Conservation (phyloP, 2,797 vertebrate species). For the Pangasius larnaudii region DNA sequence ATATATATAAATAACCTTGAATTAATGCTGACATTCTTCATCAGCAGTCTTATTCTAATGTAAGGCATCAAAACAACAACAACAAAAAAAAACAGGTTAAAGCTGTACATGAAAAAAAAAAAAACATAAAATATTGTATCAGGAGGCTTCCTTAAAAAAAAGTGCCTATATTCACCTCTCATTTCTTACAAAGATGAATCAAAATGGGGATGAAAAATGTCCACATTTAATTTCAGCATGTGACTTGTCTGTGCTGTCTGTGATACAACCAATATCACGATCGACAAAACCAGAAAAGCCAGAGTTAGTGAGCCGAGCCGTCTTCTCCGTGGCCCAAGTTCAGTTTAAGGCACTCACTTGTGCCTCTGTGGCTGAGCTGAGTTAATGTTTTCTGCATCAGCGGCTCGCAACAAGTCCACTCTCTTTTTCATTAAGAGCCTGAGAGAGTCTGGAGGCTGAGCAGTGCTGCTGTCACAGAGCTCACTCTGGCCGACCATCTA, state of each 20-base stretch:
- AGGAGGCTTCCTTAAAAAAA: neutral
- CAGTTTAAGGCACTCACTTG: slow-evolving; percentile 60
- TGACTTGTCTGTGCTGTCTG: neutral
- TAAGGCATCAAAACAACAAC: neutral
- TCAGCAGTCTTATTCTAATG: neutral
- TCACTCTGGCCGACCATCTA: slow-evolving; percentile 26
- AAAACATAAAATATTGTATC: neutral
- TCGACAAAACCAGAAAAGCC: slow-evolving; percentile 51
- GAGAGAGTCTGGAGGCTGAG: slow-evolving; percentile 65
- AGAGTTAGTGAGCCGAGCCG: slow-evolving; percentile 44
- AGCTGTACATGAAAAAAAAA: neutral
- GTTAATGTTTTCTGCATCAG: slow-evolving; percentile 81
- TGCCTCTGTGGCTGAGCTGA: slow-evolving; percentile 56
- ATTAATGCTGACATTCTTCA: neutral
- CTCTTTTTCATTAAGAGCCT: slow-evolving; percentile 78
- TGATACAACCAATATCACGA: neutral
- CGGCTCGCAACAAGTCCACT: slow-evolving; percentile 78
- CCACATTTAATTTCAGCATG: neutral
- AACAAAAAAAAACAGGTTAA: neutral
- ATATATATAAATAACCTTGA: neutral
- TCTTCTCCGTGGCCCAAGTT: slow-evolving; percentile 40
- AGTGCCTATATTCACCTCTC: neutral
- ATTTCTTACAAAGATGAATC: neutral
- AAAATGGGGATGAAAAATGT: neutral
- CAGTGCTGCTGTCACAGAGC: slow-evolving; percentile 38